Conservation (phyloP, 2,797 vertebrate genomes). For the Anas bernieri region DNA sequence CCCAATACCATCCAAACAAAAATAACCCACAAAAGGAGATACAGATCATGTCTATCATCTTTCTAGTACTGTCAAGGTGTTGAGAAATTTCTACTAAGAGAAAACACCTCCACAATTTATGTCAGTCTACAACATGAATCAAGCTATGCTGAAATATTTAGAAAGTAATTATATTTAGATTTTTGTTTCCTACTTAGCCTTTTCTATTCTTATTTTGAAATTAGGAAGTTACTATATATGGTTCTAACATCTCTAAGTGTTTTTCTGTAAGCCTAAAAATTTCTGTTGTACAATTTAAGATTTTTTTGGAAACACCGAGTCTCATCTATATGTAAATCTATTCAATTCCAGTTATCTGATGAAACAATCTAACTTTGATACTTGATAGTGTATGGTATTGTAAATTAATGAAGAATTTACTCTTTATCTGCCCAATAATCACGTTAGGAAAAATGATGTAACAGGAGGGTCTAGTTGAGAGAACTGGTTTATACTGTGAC, state of each 20-base stretch:
- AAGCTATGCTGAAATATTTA: not conserved
- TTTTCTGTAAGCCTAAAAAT: not conserved
- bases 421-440: not conserved
- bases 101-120: not conserved
- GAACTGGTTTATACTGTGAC: not conserved
- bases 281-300: not conserved
- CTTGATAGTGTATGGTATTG: not conserved
- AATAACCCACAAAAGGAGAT: not conserved
- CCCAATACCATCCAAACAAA: no score
- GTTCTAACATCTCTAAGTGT: not conserved
- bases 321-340: not conserved
- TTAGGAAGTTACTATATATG: fast-evolving
- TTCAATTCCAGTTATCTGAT: not conserved
- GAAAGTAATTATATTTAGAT: not conserved
- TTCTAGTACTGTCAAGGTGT: not conserved
- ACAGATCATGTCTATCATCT: not conserved
- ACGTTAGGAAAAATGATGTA: not conserved
- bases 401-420: not conserved
- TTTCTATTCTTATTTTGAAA: not conserved
- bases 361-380: not conserved
- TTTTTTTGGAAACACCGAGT: not conserved
- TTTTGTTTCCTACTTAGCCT: not conserved
- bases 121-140: not conserved
- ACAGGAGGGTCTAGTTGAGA: not conserved
- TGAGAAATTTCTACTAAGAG: not conserved